These are phyloP conservation scores for Agonopterix heracliana DNA, from an alignment of 2,888 invertebrate genomes.

Conservation along the genomic window DNA sequence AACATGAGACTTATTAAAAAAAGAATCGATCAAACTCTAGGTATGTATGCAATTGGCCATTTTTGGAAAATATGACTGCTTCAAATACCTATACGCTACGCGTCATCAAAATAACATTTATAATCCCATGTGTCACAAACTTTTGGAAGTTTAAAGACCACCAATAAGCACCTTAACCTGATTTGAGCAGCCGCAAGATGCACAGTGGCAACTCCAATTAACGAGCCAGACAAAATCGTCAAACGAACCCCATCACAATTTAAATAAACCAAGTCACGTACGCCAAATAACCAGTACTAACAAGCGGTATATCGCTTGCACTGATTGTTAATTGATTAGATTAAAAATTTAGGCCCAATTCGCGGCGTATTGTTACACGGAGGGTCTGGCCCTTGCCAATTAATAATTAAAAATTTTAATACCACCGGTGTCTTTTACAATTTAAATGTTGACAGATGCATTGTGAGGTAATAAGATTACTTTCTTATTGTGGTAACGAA, in stretches of 20 bases:
- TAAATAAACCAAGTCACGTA: slow-evolving; percentile 71
- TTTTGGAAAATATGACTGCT: too few species aligned
- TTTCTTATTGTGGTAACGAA: slow-evolving; percentile 9
- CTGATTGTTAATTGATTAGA: slow-evolving; percentile 77
- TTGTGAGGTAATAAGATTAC: slow-evolving; percentile 16
- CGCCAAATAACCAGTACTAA: slow-evolving; percentile 71
- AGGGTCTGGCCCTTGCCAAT: slow-evolving; percentile 42
- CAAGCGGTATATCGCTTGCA: slow-evolving; percentile 74
- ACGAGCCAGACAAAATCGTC: slow-evolving; percentile 56
- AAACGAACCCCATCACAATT: slow-evolving; percentile 59
- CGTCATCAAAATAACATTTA: too few species aligned
- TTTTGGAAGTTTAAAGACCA: too few species aligned
- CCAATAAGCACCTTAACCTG: slow-evolving; percentile 1
- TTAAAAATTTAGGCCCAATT: slow-evolving; percentile 72
- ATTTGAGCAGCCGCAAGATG: slow-evolving; percentile 18
- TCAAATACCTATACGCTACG: too few species aligned
- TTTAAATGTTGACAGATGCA: slow-evolving; percentile 52
- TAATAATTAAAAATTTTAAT: slow-evolving; percentile 64
- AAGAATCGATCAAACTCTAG: too few species aligned
- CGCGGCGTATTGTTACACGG: slow-evolving; percentile 59
- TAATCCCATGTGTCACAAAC: too few species aligned
- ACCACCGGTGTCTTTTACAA: slow-evolving; percentile 64
- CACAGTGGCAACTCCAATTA: slow-evolving; percentile 56
- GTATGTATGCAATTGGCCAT: too few species aligned
- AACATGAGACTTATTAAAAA: too few species aligned